Base-by-base conservation (phyloP, 2,797 vertebrate genomes). In the Astyanax mexicanus region DNA sequence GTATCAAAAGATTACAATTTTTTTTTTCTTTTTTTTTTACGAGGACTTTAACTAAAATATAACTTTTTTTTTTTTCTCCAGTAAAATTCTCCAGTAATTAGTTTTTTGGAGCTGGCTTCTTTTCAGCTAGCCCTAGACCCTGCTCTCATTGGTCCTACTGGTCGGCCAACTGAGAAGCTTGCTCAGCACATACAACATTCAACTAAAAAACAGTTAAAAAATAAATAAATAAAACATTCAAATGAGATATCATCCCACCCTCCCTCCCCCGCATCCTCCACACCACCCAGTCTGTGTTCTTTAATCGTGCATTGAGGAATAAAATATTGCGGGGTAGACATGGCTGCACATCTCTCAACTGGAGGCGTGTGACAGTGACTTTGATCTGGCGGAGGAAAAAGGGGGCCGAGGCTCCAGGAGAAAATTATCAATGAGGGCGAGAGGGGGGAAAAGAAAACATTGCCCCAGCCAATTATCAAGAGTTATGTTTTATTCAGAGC, bases 311-410 rank as follows among this genome's bases (percentile, higher is more conserved):
- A 88, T 77, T 81, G 84, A 84, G 85, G 86, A 92, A 91, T 88
- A 90, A 89, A 86, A 86, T 88, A 89, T 86, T 84, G 87, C 83
- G 78, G 84, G 74, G 77, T 86, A 87, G 88, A 89, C 83, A 84
- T 86, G 89, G 88, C 88, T 82, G 83, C 85, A 84, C 83, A 76
- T 64, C 85, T 89, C 88, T 91, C 86, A 84, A 82, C 84, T 88
- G 89, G 87, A 89, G 86, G 84, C 81, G 86, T 88, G 87, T 90
- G 92, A 93, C 91, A 89, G 85, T 79, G 83, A 85, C 92, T 93
- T 93, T 93, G 92, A 93, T 94, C 91, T 92, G 68, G 57, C 76
- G 69, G 84, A 85, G 90, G n/a, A n/a, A 90, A 80, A 89, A 84
- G 86, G 88, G 83, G 88, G 85, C 91, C 88, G 86, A 85, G 69